Evolutionary conservation across 2,113 vertebrate genomes (phyloP), one percentile per base, ranked within the genome.

Genomic region (Leiothrix lutea): DNA sequence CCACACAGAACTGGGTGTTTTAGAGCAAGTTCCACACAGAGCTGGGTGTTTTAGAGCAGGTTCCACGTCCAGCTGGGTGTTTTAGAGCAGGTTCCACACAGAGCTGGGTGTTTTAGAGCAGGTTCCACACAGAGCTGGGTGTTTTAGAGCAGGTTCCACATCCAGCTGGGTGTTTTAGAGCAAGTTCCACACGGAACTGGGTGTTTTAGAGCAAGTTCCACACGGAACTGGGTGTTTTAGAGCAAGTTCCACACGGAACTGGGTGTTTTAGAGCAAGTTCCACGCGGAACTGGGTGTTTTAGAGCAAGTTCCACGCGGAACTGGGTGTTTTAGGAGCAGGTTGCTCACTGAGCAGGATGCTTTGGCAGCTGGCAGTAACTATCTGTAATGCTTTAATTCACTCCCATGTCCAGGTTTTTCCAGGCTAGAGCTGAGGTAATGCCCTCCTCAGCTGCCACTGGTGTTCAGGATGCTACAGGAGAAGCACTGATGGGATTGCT

Each of bases 271-370:
- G 44, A 45, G 44, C 45, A 47, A 21, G 45, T 45, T 3, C 44
- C 9, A 1, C 58, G 0, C 31, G 0, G 16, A 19, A 29, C 33
- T 10, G 3, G 61, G 7, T 9, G 24, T 12, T 53, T 3, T 5
- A 20, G 44, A 45, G 44, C 45, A 47, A 21, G 45, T 45, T 3
- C 44, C 9, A 1, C 58, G 0, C 31, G 0, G 16, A 19, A 29
- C 33, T 10, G 3, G 61, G 7, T 9, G 24, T 12, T 53, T 3
- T 5, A 20, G 44, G n/a, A n/a, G 10, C 45, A 47, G 45, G 45
- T 47, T 47, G 21, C 45, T 23, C 45, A 47, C 20, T 21, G 50
- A 53, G 45, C 45, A 47, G 45, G 45, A 23, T 47, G 45, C 6
- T 47, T 47, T 47, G 12, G 24, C 53, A 26, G 19, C 57, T 4